phyloP scores from a whole-genome alignment of 2,113 vertebrate genomes.

The Percopsis transmontana region DNA sequence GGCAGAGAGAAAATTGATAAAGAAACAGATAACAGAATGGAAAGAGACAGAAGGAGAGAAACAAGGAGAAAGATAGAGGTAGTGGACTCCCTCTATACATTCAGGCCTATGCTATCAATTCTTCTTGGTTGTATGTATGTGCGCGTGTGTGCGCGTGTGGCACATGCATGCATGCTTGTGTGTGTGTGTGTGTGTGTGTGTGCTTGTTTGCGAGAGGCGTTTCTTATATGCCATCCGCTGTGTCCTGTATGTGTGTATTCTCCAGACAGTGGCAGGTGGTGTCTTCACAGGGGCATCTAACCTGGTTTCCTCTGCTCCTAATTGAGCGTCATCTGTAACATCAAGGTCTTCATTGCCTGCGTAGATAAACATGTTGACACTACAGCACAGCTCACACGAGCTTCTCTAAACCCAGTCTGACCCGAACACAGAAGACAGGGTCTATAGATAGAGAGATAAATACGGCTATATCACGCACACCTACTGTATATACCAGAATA shows the following conservation, averaged over 20 bases:
- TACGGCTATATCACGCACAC: too few relatives aligned
- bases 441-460: too few relatives aligned
- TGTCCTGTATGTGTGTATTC: conserved; percentile 3
- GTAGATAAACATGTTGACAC: conserved; percentile 5
- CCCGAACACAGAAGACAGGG: background rate
- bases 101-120: too few relatives aligned
- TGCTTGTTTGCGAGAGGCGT: too few relatives aligned
- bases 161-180: background rate
- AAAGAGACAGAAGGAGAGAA: too few relatives aligned
- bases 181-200: conserved; percentile 4
- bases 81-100: too few relatives aligned
- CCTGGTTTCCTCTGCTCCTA: conserved; percentile 46
- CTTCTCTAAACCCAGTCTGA: background rate
- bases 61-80: too few relatives aligned
- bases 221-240: too few relatives aligned
- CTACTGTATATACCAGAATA: too few relatives aligned
- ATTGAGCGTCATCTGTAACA: conserved; percentile 48
- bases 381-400: background rate
- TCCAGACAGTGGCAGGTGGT: conserved; percentile 53
- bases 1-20: background rate
- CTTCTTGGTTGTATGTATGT: too few relatives aligned
- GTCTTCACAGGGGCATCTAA: conserved; percentile 54
- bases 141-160: too few relatives aligned
- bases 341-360: conserved; percentile 20
- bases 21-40: background rate